Evolutionary conservation across 2,888 invertebrate genomes (phyloP).

Genomic region (Nematopogon swammerdamellus): DNA sequence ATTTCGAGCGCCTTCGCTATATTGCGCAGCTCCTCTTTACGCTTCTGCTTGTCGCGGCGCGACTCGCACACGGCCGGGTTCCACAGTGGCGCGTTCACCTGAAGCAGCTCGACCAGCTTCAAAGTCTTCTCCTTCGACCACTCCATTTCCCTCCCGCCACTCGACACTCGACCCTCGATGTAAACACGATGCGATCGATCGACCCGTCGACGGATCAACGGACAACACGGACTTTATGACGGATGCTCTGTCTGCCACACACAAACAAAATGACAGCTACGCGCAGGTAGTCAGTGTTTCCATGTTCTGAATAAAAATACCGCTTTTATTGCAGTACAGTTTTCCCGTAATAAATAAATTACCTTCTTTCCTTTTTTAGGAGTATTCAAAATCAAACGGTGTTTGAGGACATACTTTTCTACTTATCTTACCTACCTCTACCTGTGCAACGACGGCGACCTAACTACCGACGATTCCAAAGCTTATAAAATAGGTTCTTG

Average conservation of each 20-base stretch:
- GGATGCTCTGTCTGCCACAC: background rate
- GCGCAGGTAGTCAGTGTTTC: background rate
- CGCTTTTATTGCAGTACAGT: too few relatives aligned
- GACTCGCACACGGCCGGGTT: conserved; percentile 41
- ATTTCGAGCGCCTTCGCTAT: conserved; percentile 36
- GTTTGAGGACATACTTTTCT: too few relatives aligned
- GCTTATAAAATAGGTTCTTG: too few relatives aligned
- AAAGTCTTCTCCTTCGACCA: conserved; percentile 49
- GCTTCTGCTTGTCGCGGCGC: conserved; percentile 42
- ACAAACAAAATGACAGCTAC: background rate
- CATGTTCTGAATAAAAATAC: too few relatives aligned
- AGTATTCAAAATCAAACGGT: too few relatives aligned
- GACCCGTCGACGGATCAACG: background rate
- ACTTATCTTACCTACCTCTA: too few relatives aligned
- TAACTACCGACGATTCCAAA: too few relatives aligned
- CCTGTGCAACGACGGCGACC: too few relatives aligned
- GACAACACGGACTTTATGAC: background rate
- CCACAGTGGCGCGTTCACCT: conserved; percentile 40
- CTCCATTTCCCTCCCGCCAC: conserved; percentile 25
- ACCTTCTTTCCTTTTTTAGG: too few relatives aligned
- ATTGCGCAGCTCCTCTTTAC: conserved; percentile 37
- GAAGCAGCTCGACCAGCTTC: conserved; percentile 41
- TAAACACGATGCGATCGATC: background rate
- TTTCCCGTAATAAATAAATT: too few relatives aligned
- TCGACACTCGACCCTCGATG: background rate